These are phyloP conservation scores for Brevimyrus niger DNA, from an alignment of 2,113 vertebrate genomes.

Conservation along the genomic window DNA sequence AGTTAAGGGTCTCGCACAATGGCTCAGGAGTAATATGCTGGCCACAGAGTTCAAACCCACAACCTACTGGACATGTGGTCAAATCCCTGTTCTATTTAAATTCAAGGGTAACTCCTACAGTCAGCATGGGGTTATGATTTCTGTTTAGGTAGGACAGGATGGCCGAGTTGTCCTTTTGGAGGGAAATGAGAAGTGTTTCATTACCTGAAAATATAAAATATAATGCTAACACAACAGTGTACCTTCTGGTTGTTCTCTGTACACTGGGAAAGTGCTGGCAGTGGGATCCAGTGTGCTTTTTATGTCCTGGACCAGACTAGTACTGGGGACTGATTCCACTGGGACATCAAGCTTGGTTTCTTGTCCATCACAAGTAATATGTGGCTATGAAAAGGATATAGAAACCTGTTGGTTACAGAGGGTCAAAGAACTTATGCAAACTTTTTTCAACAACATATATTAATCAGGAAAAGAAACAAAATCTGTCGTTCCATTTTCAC, in stretches of 20 bases:
- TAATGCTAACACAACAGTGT: neutral
- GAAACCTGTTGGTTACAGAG: neutral
- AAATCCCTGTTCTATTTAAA: neutral
- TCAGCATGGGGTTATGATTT: neutral
- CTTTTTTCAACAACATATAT: neutral
- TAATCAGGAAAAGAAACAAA: neutral
- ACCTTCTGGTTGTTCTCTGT: slow-evolving; percentile 7
- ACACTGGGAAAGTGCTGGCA: neutral
- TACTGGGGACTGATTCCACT: neutral
- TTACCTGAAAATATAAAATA: neutral
- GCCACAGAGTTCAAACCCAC: neutral
- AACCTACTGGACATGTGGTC: neutral
- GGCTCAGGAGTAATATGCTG: neutral
- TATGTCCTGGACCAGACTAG: neutral
- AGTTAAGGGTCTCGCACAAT: neutral
- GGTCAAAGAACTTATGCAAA: neutral
- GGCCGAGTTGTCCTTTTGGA: neutral
- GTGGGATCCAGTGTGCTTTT: neutral
- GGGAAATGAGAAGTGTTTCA: neutral
- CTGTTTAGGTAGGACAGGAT: neutral
- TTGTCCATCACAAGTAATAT: neutral
- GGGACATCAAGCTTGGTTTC: neutral
- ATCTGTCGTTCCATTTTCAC: neutral
- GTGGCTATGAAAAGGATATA: neutral
- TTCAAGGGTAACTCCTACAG: neutral